These are phyloP conservation scores for Apostichopus parvimensis DNA, from an alignment of 35 echinoderm and acorn worm genomes.

Conservation along the genomic window DNA sequence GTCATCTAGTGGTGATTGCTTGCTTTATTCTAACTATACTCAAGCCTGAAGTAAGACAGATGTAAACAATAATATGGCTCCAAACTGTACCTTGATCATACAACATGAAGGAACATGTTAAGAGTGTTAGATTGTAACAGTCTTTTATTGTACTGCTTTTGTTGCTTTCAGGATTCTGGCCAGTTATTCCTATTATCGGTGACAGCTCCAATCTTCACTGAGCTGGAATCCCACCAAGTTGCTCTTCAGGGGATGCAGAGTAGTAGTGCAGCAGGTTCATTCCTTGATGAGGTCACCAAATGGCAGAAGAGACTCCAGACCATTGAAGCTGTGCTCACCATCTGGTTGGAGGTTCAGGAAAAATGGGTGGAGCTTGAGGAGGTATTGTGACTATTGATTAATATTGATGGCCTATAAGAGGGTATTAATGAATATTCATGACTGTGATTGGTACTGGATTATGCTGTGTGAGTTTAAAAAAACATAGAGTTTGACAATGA, in stretches of 20 bases:
- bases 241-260: slow-evolving; percentile 95
- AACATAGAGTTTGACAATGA: too few species aligned
- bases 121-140: too few species aligned
- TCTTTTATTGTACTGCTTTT: not conserved
- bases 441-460: too few species aligned
- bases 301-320: slow-evolving; percentile 99
- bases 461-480: too few species aligned
- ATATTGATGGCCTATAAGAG: not conserved
- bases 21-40: too few species aligned
- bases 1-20: too few species aligned
- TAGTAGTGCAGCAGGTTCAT: slow-evolving; percentile 96
- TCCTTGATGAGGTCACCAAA: slow-evolving; percentile 98
- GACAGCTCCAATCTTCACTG: slow-evolving; percentile 89
- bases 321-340: slow-evolving; percentile 85
- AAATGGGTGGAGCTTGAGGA: slow-evolving; percentile 99
- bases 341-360: slow-evolving; percentile 95
- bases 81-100: too few species aligned
- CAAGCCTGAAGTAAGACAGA: too few species aligned
- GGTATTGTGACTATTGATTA: slow-evolving; percentile 47
- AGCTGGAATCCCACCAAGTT: slow-evolving; percentile 96
- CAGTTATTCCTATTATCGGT: slow-evolving; percentile 81
- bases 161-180: slow-evolving; percentile 76
- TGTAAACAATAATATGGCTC: too few species aligned
- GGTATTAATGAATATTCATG: not conserved
- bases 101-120: too few species aligned